Conservation (phyloP, 2,888 invertebrate genomes). For the Parapristionchus giblindavisi region DNA sequence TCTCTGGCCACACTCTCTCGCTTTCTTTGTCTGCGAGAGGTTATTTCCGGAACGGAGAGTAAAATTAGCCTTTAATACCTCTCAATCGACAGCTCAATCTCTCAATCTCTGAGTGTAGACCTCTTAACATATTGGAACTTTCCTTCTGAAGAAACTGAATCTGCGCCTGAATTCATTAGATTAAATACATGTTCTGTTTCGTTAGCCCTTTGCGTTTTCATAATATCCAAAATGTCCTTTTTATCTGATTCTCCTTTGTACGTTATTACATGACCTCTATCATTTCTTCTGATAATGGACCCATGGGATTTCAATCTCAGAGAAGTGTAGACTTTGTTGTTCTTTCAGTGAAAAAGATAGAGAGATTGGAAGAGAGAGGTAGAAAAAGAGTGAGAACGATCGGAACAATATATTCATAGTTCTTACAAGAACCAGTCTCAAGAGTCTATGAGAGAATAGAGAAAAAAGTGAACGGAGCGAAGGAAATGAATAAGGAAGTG, state of each 20-base stretch:
- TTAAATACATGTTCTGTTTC: neutral
- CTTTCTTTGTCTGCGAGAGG: too few species aligned
- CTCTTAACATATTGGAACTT: conserved; percentile 27
- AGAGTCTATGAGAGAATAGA: too few species aligned
- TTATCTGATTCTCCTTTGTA: too few species aligned
- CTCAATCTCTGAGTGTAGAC: conserved; percentile 30
- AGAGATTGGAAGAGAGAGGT: too few species aligned
- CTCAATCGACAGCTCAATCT: conserved; percentile 1
- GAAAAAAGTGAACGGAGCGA: neutral
- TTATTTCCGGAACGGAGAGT: too few species aligned
- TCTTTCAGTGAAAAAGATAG: neutral
- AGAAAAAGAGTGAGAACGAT: too few species aligned
- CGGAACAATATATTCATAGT: too few species aligned
- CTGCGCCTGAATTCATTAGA: conserved; percentile 19
- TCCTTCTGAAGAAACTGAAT: conserved; percentile 32
- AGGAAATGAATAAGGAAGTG: neutral
- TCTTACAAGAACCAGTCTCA: too few species aligned
- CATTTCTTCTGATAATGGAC: too few species aligned
- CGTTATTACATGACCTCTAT: too few species aligned
- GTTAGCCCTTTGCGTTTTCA: neutral
- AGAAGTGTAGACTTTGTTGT: neutral
- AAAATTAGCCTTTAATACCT: conserved; percentile 1
- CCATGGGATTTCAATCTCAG: too few species aligned
- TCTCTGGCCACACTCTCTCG: too few species aligned
- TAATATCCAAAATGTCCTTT: neutral